A percentile compares a stretch with the other conserved stretches of the same genome.
phyloP scores from a whole-genome alignment of 2,797 vertebrate species.

The Megaceryle alcyon region DNA sequence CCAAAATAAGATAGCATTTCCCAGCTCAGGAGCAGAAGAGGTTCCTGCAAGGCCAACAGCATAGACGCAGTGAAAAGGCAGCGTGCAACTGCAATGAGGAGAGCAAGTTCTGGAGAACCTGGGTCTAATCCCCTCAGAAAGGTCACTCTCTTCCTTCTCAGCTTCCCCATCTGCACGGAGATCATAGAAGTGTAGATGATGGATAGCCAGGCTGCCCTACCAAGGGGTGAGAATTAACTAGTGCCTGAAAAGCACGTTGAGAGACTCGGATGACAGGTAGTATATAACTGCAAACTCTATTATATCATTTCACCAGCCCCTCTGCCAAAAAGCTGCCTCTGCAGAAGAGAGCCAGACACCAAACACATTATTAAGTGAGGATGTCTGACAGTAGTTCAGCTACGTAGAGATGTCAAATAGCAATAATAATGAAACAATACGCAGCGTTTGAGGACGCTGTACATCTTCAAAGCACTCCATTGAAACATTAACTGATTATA shows the following conservation, averaged over 20 bases:
- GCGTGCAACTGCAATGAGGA: neutral
- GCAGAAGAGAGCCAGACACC: constrained; percentile 43
- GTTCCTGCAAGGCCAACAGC: rapidly evolving
- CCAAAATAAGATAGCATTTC: neutral
- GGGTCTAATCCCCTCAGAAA: neutral
- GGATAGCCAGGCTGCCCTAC: neutral
- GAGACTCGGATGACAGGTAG: constrained; percentile 34
- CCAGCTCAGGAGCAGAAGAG: neutral
- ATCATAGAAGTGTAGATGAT: neutral
- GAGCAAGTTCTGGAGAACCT: neutral
- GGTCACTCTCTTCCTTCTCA: neutral
- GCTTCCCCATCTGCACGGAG: neutral
- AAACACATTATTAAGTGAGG: neutral
- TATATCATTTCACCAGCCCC: neutral
- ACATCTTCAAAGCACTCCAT: constrained; percentile 49
- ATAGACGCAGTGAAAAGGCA: neutral
- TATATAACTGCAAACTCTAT: neutral
- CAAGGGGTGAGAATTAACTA: neutral
- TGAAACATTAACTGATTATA: constrained; percentile 29
- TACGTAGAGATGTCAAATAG: constrained; percentile 40
- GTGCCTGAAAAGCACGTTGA: neutral
- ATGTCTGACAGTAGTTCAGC: constrained; percentile 52
- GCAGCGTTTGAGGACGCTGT: neutral
- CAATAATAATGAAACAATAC: constrained; percentile 4
- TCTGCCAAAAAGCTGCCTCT: constrained; percentile 43